Evolutionary conservation across 2,888 invertebrate species (phyloP), one percentile per base, ranked within the genome.

Genomic region (Octodonta nipae): DNA sequence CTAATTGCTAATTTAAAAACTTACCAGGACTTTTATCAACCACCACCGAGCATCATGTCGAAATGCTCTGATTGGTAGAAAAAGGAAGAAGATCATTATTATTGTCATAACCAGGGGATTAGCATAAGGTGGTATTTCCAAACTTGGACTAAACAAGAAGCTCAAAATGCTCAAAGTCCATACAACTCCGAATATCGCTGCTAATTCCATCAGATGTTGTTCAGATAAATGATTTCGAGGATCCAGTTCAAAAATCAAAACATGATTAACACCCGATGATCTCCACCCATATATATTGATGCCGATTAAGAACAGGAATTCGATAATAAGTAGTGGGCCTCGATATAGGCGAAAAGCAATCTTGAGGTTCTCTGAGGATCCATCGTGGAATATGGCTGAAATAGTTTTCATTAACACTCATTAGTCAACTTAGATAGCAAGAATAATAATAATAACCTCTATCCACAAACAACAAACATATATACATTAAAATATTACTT

Each of bases 241-340:
- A 61, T 85, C 82, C 37, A 86, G 61, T 56, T 84, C 84, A 52
- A 85, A 85, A 38, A 85, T 85, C 2, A 85, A 67, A 10, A 85
- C 83, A 17, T 30, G 30, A 10, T 30, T 30, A 13, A 30, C 30
- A 11, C 30, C 84, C 1, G 81, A 79, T 6, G 80, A 76, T 35
- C 83, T 60, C 83, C 83, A 84, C 14, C 82, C 82, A 51, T 82
- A 82, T 1, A 82, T 78, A 59, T 85, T 85, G 28, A 83, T 71
- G 28, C 83, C 83, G 59, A 84, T 75, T 14, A 85, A 64, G 55
- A 83, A 82, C 26, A 82, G 62, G 52, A 80, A 79, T 43, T 80
- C 70, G 30, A 81, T 76, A 28, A 86, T 65, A 2, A 87, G 68
- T 36, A 87, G 70, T 3, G 83, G 80, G 1, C 81, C 83, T 6